These are phyloP conservation scores for Chrysocyon brachyurus DNA, from an alignment of 2,797 vertebrate species.

Conservation along the genomic window DNA sequence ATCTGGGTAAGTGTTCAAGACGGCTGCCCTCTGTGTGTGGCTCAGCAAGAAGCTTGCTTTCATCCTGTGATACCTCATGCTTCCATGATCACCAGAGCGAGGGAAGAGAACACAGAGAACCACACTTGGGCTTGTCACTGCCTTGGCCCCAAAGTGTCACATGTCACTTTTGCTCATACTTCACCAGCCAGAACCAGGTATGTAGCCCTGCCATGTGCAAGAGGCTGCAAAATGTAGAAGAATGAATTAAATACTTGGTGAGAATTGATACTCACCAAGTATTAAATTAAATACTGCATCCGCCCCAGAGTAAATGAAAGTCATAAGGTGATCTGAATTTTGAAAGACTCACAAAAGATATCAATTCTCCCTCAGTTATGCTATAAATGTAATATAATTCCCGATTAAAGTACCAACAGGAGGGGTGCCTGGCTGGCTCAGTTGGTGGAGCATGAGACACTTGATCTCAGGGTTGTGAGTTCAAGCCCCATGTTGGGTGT, in stretches of 20 bases:
- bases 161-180: not conserved
- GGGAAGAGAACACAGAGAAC: not conserved
- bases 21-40: not conserved
- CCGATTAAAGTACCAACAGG: not conserved
- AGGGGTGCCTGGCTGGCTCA: not conserved
- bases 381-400: not conserved
- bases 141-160: not conserved
- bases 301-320: slow-evolving; percentile 30
- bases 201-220: not conserved
- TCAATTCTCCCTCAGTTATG: not conserved
- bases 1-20: not conserved
- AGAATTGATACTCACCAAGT: not conserved
- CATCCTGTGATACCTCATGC: not conserved
- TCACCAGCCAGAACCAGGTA: not conserved
- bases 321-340: not conserved
- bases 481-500: not conserved
- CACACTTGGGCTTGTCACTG: not conserved
- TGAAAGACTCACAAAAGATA: slow-evolving; percentile 28
- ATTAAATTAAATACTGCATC: not conserved
- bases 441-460: not conserved
- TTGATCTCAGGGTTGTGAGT: not conserved
- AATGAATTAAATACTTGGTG: not conserved
- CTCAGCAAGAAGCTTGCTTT: not conserved
- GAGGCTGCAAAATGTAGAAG: not conserved
- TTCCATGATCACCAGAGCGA: not conserved